Base-by-base conservation (phyloP, 2,797 vertebrate species). In the Esox lucius region DNA sequence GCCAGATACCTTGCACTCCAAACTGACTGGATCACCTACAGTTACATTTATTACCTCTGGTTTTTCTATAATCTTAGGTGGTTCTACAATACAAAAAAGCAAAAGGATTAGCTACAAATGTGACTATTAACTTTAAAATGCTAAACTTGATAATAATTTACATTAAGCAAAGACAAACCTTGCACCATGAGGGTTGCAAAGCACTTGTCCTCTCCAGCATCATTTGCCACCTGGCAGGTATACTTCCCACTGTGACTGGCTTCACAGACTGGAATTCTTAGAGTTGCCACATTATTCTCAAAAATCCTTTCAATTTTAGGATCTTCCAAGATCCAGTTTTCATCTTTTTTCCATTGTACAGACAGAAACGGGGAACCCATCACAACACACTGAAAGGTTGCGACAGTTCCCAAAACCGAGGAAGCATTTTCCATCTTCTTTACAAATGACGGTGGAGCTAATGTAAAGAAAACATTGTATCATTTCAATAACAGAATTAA, bases 341-440 rank as follows among this genome's bases (percentile, higher is more conserved):
- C 96, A 83, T 98, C 96, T 92, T 98, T 98, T 80, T 98, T 94
- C 98, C 98, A 99, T 68, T 95, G 95, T 26, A 98, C 90, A 74
- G 94, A 94, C 75, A 99, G 90, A 31, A 95, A 96, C 15, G 95
- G 92, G 69, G 98, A 96, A 0, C 98, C 98, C 49, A 81, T 87
- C 81, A 98, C 82, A 0, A 89, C 31, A 17, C 97, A 95, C 81
- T 95, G 95, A 86, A 99, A 98, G 73, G 91, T 86, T 28, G 95
- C 95, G 5, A 90, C 86, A 74, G 95, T 93, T 86, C 96, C 97
- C 88, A 98, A 84, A 87, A 98, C 87, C 5, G 91, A 87, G 16
- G 93, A 95, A 79, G 94, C 24, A 0, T 95, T 97, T 90, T 96
- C 93, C 68, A 96, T 93, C 90, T 95, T 97, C 92, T 95, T 93